Conservation (phyloP, 2,888 invertebrate species). For the Pedicia rivosa region DNA sequence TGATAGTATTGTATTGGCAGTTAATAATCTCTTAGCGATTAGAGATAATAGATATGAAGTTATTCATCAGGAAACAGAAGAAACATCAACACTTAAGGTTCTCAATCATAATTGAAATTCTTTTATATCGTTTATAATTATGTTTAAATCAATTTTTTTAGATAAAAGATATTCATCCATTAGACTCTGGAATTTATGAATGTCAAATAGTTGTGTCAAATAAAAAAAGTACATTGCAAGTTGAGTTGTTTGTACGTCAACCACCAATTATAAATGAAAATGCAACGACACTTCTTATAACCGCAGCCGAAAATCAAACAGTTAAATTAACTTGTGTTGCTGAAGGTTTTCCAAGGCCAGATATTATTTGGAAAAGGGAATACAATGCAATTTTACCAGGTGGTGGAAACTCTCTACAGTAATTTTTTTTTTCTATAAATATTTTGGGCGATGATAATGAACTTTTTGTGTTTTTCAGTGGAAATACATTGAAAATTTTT, state of each 20-base stretch:
- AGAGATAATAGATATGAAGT: constrained; percentile 24
- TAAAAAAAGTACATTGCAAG: constrained; percentile 21
- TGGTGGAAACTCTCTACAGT: constrained; percentile 19
- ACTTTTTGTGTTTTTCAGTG: too few species aligned
- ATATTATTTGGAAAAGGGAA: constrained; percentile 47
- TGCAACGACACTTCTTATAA: constrained; percentile 18
- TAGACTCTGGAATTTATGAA: constrained; percentile 27
- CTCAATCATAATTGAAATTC: background rate
- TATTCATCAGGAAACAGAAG: too few species aligned
- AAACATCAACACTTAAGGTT: background rate
- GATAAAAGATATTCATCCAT: constrained; percentile 20
- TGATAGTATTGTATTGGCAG: constrained; percentile 23
- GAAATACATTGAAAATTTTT: constrained; percentile 21
- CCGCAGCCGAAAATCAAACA: too few species aligned
- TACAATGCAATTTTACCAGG: constrained; percentile 36
- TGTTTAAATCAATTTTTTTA: too few species aligned
- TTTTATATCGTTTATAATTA: background rate
- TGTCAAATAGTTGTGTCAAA: constrained; percentile 28
- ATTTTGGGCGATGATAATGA: background rate
- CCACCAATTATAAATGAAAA: constrained; percentile 24
- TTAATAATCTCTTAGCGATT: constrained; percentile 22
- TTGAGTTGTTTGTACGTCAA: constrained; percentile 24
- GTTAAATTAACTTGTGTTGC: constrained; percentile 47
- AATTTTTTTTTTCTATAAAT: background rate
- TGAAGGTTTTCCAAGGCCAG: constrained; percentile 61